Evolutionary conservation across 2,888 invertebrate genomes (phyloP).

Genomic region (Neoascia interrupta): DNA sequence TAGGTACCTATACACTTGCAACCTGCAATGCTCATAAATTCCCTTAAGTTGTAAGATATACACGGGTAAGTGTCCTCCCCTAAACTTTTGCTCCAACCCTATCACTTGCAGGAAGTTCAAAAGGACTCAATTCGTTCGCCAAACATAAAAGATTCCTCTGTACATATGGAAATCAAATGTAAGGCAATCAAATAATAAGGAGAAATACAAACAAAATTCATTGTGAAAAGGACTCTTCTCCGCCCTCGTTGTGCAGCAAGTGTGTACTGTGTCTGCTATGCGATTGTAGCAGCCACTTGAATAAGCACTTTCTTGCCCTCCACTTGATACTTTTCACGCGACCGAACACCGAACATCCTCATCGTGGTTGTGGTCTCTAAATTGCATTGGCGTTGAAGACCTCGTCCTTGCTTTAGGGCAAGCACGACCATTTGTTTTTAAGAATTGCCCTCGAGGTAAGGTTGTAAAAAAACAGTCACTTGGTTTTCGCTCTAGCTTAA

Average conservation of each 20-base stretch:
- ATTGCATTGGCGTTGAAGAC: conserved; percentile 3
- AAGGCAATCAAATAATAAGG: conserved; percentile 63
- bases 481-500: too few species aligned
- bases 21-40: conserved; percentile 64
- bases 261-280: conserved; percentile 45
- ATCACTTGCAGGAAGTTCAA: conserved; percentile 36
- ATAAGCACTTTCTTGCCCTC: conserved; percentile 39
- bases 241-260: conserved; percentile 6
- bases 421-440: not conserved
- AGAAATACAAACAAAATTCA: conserved; percentile 26
- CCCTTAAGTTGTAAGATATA: conserved; percentile 34
- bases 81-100: not conserved
- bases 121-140: conserved; percentile 47
- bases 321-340: conserved; percentile 25
- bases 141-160: conserved; percentile 25
- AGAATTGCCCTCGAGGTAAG: conserved; percentile 26
- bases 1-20: too few species aligned
- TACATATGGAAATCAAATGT: conserved; percentile 65
- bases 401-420: conserved; percentile 16
- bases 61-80: not conserved
- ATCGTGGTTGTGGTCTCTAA: not conserved
- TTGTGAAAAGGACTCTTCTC: conserved; percentile 16
- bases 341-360: conserved; percentile 12
- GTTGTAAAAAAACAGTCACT: conserved; percentile 1
- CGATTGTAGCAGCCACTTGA: conserved; percentile 57